These are phyloP conservation scores for Menidia menidia DNA, from an alignment of 2,797 vertebrate species.

Conservation along the genomic window DNA sequence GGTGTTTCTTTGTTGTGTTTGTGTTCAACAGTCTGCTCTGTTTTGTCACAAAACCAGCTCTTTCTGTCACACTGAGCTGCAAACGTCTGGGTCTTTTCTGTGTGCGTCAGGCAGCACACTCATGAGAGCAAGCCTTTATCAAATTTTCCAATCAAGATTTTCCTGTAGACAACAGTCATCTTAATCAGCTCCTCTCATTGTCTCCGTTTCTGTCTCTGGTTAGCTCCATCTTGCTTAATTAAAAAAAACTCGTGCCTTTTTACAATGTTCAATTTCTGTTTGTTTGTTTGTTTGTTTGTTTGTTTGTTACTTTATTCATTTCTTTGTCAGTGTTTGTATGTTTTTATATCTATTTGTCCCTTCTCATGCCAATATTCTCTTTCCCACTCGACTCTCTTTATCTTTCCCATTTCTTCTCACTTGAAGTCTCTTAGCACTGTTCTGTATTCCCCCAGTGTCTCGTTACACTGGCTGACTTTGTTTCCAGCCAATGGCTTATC, in stretches of 20 bases:
- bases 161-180: conserved; percentile 18
- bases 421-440: conserved; percentile 33
- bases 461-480: conserved; percentile 74
- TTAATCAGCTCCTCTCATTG: conserved; percentile 44
- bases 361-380: conserved; percentile 19
- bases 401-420: conserved; percentile 57
- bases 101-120: conserved; percentile 10
- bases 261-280: not conserved
- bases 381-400: conserved; percentile 49
- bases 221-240: conserved; percentile 5
- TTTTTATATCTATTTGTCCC: conserved; percentile 18
- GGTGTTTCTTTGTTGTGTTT: not conserved
- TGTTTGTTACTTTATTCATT: conserved; percentile 1
- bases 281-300: conserved; percentile 16
- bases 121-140: conserved; percentile 44
- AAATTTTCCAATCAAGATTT: conserved; percentile 42
- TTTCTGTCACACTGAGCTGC: too few species aligned
- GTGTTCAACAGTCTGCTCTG: too few species aligned
- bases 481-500: conserved; percentile 68
- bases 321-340: conserved; percentile 25
- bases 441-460: conserved; percentile 69
- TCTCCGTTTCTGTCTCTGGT: conserved; percentile 15
- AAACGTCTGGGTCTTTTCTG: too few species aligned
- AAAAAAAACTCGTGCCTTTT: too few species aligned
- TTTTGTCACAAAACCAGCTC: too few species aligned